These are phyloP conservation scores for Otolemur crassicaudatus DNA, from an alignment of 2,797 vertebrate species.

Conservation along the genomic window DNA sequence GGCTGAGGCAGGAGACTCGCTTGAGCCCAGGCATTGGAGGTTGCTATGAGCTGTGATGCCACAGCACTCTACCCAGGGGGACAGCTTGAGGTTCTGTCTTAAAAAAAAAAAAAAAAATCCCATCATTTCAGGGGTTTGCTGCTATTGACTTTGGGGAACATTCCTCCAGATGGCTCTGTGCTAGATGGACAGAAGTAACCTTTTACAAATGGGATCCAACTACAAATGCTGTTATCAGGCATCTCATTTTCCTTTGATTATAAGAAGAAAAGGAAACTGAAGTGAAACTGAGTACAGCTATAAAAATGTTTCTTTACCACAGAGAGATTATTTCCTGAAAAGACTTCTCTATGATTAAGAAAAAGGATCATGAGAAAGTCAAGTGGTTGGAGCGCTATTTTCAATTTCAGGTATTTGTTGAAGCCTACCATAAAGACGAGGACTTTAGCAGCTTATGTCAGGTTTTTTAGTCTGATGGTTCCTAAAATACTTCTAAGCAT, in stretches of 20 bases:
- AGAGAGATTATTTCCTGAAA: conserved; percentile 69
- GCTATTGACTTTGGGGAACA: fast-evolving
- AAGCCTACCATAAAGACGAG: background rate
- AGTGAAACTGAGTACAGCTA: background rate
- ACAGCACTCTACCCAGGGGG: no score
- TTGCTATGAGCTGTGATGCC: no score
- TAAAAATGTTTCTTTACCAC: background rate
- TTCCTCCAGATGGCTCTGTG: background rate
- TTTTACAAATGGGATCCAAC: no score
- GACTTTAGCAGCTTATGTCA: background rate
- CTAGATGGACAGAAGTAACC: background rate
- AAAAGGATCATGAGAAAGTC: background rate
- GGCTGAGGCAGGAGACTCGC: no score
- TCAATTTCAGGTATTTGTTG: background rate
- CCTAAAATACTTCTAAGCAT: fast-evolving
- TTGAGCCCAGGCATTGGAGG: no score
- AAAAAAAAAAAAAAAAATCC: background rate
- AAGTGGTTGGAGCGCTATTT: background rate
- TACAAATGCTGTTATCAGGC: fast-evolving
- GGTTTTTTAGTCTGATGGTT: background rate
- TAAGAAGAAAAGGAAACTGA: conserved; percentile 29
- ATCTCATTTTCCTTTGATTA: background rate
- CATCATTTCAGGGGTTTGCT: fast-evolving
- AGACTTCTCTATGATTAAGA: conserved; percentile 41
- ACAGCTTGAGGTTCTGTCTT: no score